Conservation (phyloP, 2,797 vertebrate genomes). For the Podargus strigoides region DNA sequence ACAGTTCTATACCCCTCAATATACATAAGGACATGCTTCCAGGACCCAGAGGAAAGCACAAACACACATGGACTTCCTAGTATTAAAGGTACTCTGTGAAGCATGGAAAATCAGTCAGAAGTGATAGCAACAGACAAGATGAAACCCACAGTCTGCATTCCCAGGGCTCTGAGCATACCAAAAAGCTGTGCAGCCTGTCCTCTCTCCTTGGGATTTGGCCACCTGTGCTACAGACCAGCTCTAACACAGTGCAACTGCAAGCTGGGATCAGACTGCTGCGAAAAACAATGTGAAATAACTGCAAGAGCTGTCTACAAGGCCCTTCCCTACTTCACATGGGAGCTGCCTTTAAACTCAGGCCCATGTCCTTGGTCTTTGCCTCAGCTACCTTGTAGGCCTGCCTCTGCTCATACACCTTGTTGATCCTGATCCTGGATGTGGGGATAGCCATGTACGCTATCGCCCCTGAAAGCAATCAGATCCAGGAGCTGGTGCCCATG, state of each 20-base stretch:
- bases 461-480: not conserved
- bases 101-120: not conserved
- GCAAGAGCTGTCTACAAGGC: not conserved
- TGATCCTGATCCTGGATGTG: not conserved
- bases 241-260: not conserved
- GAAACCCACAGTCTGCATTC: not conserved
- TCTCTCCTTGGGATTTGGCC: not conserved
- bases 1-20: not conserved
- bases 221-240: not conserved
- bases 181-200: not conserved
- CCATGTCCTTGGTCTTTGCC: not conserved
- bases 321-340: not conserved
- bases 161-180: not conserved
- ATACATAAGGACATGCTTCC: not conserved
- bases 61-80: not conserved
- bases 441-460: not conserved
- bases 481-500: not conserved
- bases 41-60: not conserved
- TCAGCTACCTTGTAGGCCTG: not conserved
- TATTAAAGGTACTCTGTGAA: not conserved
- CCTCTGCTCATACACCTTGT: not conserved
- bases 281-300: not conserved
- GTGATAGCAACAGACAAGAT: not conserved
- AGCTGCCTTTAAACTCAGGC: not conserved
- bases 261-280: not conserved